Base-by-base conservation (phyloP, 2,797 vertebrate species). In the Chanos chanos region DNA sequence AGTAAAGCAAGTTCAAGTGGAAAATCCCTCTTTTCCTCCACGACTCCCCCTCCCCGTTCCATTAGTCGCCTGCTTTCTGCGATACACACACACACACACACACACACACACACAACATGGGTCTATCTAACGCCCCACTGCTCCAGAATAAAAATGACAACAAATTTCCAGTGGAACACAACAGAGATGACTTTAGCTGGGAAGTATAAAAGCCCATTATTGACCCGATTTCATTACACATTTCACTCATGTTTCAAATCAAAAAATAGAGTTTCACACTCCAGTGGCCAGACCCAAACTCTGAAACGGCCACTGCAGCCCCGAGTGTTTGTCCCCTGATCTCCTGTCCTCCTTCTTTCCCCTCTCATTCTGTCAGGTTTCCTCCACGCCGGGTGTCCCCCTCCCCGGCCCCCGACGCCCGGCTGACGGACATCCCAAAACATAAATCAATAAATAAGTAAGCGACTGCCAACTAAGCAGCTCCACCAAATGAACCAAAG, bases 171-270 rank as follows among this genome's bases (percentile, higher is more conserved):
- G 81, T 77, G 74, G 66, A 71, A 72, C 74, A 75, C 71, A 66
- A 71, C 81, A 81, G 68, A 71, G 56, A 52, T 64, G 76, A 71
- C 63, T 73, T 64, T 74, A 51, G 49, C 60, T 66, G 79, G 82
- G 83, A 86, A 85, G 85, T 84, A 83, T 84, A 88, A 84, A 80
- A 79, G 81, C 82, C 75, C 58, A 78, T 85, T 91, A 90, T 89
- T 77, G 86, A 90, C 89, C 88, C 82, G 85, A 85, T 89, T 92
- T 90, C 89, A 88, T 89, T 87, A 89, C 88, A 88, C 89, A 89
- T 86, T 89, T 92, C 87, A 90, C 89, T 92, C 88, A 88, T 89
- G 91, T 90, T 89, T 90, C 88, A 90, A 89, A 91, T 88, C 84
- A 86, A 85, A 91, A 91, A 93, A 90, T 86, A 81, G 84, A 87